Conservation (phyloP, 2,888 invertebrate genomes). For the Macrophya annulata region DNA sequence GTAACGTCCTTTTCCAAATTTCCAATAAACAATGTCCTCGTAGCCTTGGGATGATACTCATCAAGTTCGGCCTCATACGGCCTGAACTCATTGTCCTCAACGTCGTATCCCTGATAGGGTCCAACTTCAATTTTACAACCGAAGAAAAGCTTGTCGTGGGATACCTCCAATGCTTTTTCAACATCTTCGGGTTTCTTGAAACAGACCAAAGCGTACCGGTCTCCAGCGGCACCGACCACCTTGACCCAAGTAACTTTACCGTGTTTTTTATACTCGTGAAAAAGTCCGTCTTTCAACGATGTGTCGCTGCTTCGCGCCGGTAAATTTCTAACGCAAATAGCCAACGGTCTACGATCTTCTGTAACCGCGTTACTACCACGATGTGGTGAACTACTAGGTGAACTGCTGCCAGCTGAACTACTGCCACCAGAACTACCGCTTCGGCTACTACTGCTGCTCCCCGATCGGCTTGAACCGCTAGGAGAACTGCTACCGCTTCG, state of each 20-base stretch:
- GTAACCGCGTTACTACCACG: conserved; percentile 81
- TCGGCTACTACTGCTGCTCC: conserved; percentile 80
- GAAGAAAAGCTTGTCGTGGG: conserved; percentile 98
- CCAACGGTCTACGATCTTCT: conserved; percentile 90
- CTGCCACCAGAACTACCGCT: conserved; percentile 81
- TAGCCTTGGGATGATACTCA: conserved; percentile 98
- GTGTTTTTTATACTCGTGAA: conserved; percentile 99
- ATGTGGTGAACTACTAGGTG: conserved; percentile 82
- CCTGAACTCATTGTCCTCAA: conserved; percentile 91
- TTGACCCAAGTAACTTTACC: conserved; percentile 98
- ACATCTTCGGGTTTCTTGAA: conserved; percentile 99
- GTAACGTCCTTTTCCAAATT: conserved; percentile 98
- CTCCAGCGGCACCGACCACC: conserved; percentile 94
- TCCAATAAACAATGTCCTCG: conserved; percentile 97
- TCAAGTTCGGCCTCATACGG: conserved; percentile 97
- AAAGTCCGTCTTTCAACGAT: conserved; percentile 97
- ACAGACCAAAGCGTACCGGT: conserved; percentile 96
- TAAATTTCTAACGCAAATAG: conserved; percentile 95
- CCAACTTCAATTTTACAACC: conserved; percentile 98
- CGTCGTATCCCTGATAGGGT: conserved; percentile 94
- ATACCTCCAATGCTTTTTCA: conserved; percentile 96
- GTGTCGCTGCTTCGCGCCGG: conserved; percentile 95
- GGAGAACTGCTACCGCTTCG: conserved; percentile 77
- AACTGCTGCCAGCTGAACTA: conserved; percentile 81
- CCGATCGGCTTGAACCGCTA: conserved; percentile 81